Evolutionary conservation across 2,113 vertebrate genomes (phyloP).

Genomic region (Leucoraja erinaceus): DNA sequence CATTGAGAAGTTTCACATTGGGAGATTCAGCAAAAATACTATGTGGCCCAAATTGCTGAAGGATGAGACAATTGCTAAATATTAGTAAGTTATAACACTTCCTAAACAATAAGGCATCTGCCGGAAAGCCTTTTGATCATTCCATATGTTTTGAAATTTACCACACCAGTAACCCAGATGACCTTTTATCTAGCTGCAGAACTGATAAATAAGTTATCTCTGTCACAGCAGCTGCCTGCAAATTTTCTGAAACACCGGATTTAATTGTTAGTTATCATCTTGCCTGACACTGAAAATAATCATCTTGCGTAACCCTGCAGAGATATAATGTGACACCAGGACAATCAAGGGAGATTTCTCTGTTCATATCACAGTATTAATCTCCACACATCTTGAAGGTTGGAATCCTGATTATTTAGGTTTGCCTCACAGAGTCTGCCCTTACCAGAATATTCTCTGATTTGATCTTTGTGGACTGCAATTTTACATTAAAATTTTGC

Average conservation of each 20-base stretch:
- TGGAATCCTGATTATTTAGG: too few relatives aligned
- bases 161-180: not conserved
- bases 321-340: not conserved
- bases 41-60: not conserved
- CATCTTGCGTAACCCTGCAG: constrained; percentile 2
- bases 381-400: not conserved
- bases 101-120: not conserved
- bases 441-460: too few relatives aligned
- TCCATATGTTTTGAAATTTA: not conserved
- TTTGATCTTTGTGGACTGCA: not conserved
- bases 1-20: not conserved
- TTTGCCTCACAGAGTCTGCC: not conserved
- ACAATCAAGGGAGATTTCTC: constrained; percentile 10
- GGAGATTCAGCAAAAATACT: not conserved
- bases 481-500: not conserved
- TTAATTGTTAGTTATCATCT: constrained; percentile 16
- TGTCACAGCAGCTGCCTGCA: constrained; percentile 12
- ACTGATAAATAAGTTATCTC: constrained; percentile 19
- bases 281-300: constrained; percentile 1
- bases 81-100: not conserved
- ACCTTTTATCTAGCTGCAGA: constrained; percentile 2
- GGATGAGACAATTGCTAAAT: not conserved
- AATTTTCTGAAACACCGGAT: not conserved
- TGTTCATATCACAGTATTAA: not conserved
- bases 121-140: not conserved